A percentile compares a stretch with the other conserved stretches of the same genome.
Conservation (phyloP, 2,888 invertebrate species). For the Spilarctia lutea region DNA sequence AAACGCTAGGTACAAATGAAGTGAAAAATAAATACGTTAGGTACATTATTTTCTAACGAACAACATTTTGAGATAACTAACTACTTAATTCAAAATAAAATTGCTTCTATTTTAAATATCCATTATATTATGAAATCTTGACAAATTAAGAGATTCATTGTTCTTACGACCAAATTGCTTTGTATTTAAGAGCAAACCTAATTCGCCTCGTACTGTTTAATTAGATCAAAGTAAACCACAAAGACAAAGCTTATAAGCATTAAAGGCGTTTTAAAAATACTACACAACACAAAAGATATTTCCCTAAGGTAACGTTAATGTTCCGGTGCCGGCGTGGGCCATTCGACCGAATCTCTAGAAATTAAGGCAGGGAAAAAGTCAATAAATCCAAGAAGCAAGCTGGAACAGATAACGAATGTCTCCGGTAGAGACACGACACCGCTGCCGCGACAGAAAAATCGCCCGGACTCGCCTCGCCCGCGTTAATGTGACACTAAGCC, state of each 20-base stretch:
- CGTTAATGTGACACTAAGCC: slow-evolving; percentile 72
- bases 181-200: slow-evolving; percentile 25
- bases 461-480: slow-evolving; percentile 44
- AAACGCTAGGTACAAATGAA: neutral
- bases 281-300: slow-evolving; percentile 80
- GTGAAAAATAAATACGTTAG: neutral
- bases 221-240: slow-evolving; percentile 44
- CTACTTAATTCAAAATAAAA: neutral
- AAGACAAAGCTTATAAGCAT: slow-evolving; percentile 47
- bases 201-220: slow-evolving; percentile 40
- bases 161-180: slow-evolving; percentile 10
- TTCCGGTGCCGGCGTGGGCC: slow-evolving; percentile 80
- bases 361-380: slow-evolving; percentile 83
- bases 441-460: slow-evolving; percentile 47
- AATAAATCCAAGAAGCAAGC: slow-evolving; percentile 81
- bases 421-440: slow-evolving; percentile 55
- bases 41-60: neutral
- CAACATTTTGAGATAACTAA: neutral
- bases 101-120: neutral
- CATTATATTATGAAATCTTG: neutral
- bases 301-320: slow-evolving; percentile 82
- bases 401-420: slow-evolving; percentile 79
- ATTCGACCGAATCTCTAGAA: slow-evolving; percentile 85
- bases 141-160: slow-evolving; percentile 1
- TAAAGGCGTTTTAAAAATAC: slow-evolving; percentile 77